Base-by-base conservation (phyloP, 1,140 invertebrate species). In the Dermatophagoides farinae region DNA sequence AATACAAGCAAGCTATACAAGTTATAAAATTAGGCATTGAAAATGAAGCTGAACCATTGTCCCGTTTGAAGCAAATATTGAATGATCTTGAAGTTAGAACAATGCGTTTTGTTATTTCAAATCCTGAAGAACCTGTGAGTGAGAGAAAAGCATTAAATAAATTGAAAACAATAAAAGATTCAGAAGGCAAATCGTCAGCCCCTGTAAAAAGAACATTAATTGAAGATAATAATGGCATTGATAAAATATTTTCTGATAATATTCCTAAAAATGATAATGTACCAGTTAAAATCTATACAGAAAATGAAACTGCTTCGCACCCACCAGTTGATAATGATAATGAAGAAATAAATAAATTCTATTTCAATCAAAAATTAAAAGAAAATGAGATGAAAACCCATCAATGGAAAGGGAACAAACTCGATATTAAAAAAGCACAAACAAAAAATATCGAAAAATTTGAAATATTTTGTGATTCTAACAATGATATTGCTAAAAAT, bases 81-180 rank as follows among this genome's bases (percentile, higher is more conserved):
- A 40, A 39, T 16, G 43, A 58, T 20, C 23, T 62, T 4, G 18
- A 62, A 41, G 38, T 43, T 6, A 37, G 61, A 10, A 59, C 53
- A 6, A 44, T 55, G 53, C 49, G 20, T 63, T 38, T 61, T 65
- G 65, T 65, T 61, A 68, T 54, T 65, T 73, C 75, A 38, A 68
- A 43, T 6, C 5, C 53, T 5, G 12, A 14, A 14, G 59, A 65
- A 25, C 52, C 14, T 46, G 25, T 18, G 23, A 31, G 87, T 85
- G 67, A 77, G 80, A 8, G 51, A 55, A 54, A 61, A 31, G 37
- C 60, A 8, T 44, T 53, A 23, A 54, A 43, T 22, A 55, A 44
- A 25, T 37, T 53, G 22, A 61, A 61, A 38, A 2, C 31, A 31
- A n/a, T 6, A 22, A 61, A 61, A 47, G 39, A 38, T 53, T 23